Evolutionary conservation across 2,797 vertebrate species (phyloP), one percentile per base, ranked within the genome.

Genomic region (Pteronotus mesoamericanus): DNA sequence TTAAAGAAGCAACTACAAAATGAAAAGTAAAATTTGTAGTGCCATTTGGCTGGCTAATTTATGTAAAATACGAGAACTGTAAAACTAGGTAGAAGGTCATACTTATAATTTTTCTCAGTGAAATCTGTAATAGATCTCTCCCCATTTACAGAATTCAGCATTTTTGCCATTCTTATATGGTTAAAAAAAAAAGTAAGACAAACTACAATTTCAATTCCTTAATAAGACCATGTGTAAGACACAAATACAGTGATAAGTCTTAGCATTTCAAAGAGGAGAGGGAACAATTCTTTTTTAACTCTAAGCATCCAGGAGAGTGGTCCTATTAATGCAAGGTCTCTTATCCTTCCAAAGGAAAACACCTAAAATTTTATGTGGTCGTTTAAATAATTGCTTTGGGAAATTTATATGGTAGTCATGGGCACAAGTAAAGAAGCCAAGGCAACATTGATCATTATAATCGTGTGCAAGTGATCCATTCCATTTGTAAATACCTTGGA

Each of bases 321-420:
- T 95, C 84, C 84, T 92, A 95, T 96, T 97, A 97, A 97, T 95
- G 96, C 96, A 97, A 97, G 96, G 79, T 97, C 96, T 97, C 94
- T 90, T 96, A 96, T 86, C 87, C 80, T 96, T 98, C 95, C 95
- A 97, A 96, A 97, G 83, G 95, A 97, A 97, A 97, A 96, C 94
- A 97, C 96, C 94, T 97, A 97, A 97, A 98, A 97, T 96, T 97
- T 98, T 97, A 97, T 97, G 97, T 0, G 22, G 51, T 91, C 7
- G 0, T 97, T 97, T 96, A 96, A 98, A 97, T 97, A 90, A 97
- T 97, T 96, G 94, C 97, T 95, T 95, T 91, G 72, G 95, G 93
- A 97, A 96, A 95, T 97, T 97, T 98, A 97, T 97, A 96, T 96
- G 93, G 94, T 96, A 96, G 96, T 97, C 97, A 97, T 96, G 96